These are phyloP conservation scores for Lagopus leucura DNA, from an alignment of 2,113 vertebrate genomes.

Conservation along the genomic window DNA sequence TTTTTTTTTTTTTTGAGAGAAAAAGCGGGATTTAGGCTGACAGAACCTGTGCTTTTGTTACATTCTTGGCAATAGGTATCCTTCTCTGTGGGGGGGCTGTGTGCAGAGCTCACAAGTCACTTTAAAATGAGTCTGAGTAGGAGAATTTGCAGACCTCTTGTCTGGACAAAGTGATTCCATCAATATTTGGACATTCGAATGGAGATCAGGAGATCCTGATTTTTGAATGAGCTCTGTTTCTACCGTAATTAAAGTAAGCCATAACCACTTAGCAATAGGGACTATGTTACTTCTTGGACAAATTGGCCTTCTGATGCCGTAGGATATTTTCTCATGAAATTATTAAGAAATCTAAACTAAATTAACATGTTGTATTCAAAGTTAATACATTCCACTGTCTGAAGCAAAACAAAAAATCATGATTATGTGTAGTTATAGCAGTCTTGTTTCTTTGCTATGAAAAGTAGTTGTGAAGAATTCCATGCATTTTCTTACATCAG, in stretches of 20 bases:
- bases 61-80: neutral
- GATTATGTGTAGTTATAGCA: neutral
- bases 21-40: neutral
- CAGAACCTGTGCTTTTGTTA: neutral
- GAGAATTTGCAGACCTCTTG: neutral
- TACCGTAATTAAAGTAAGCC: neutral
- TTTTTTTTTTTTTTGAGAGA: neutral
- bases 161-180: neutral
- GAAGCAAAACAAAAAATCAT: neutral
- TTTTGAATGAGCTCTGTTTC: slow-evolving; percentile 26
- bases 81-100: neutral
- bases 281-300: neutral
- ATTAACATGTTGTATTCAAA: neutral
- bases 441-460: neutral
- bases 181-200: neutral
- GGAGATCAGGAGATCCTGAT: neutral
- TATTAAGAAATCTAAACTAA: neutral
- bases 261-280: neutral
- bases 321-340: neutral
- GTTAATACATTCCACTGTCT: neutral
- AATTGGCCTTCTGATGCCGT: neutral
- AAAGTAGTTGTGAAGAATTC: neutral
- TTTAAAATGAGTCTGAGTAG: neutral
- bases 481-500: neutral
- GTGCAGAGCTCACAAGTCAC: neutral